Conservation (phyloP, 2,888 invertebrate genomes). For the Patella caerulea region DNA sequence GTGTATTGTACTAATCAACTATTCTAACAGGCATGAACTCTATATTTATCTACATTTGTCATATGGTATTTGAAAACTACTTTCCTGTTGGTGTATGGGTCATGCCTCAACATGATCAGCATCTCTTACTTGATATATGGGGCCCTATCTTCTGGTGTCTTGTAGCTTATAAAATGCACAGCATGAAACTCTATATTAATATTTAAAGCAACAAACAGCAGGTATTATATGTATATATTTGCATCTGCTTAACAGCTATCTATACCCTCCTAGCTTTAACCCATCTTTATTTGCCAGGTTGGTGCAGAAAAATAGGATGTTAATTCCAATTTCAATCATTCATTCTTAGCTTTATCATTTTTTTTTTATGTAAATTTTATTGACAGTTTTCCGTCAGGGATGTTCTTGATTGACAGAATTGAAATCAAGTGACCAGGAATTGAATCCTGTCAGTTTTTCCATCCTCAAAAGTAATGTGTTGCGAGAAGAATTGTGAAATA, state of each 20-base stretch:
- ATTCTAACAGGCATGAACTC: constrained; percentile 84
- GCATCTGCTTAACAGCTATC: neutral
- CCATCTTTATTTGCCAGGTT: no score
- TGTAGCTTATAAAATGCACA: constrained; percentile 83
- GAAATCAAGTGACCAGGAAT: no score
- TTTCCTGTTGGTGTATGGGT: constrained; percentile 76
- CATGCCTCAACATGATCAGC: constrained; percentile 75
- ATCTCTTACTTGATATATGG: constrained; percentile 81
- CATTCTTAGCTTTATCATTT: no score
- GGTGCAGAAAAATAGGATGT: no score
- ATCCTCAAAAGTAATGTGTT: no score
- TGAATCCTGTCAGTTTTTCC: no score
- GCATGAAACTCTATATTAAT: constrained; percentile 81
- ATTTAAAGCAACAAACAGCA: constrained; percentile 72
- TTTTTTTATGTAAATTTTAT: no score
- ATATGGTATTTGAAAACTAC: constrained; percentile 81
- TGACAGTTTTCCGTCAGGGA: no score
- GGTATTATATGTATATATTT: constrained; percentile 13
- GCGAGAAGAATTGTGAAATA: no score
- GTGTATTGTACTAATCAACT: neutral
- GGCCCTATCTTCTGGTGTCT: constrained; percentile 83
- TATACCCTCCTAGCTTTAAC: no score
- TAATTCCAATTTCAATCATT: no score
- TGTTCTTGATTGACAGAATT: no score
- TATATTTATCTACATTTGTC: constrained; percentile 89